A percentile compares a stretch with the other conserved stretches of the same genome.
Evolutionary conservation across 2,888 invertebrate species (phyloP).

Genomic region (Papilio demoleus): DNA sequence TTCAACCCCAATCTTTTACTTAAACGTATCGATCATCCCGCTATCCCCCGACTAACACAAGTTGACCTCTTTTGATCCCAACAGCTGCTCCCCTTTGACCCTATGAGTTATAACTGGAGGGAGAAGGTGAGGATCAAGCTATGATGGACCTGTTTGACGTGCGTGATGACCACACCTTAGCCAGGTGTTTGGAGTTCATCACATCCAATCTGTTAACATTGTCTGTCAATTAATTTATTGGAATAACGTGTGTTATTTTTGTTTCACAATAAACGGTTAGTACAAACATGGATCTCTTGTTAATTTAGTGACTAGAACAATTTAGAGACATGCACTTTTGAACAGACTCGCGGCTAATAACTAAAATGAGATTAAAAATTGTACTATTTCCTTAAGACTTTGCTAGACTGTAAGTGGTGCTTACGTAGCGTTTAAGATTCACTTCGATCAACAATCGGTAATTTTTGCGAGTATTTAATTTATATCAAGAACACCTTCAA

Average conservation of each 20-base stretch:
- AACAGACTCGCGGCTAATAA: too few relatives aligned
- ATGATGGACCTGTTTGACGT: slow-evolving; percentile 21
- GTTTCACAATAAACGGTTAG: slow-evolving; percentile 20
- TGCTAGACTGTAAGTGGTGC: too few relatives aligned
- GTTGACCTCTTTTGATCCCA: slow-evolving; percentile 35
- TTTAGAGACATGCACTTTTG: too few relatives aligned
- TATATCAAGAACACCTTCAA: too few relatives aligned
- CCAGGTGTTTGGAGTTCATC: slow-evolving; percentile 43
- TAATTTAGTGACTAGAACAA: too few relatives aligned
- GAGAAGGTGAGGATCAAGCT: slow-evolving; percentile 13
- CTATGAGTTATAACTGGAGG: not conserved
- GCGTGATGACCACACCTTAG: slow-evolving; percentile 44
- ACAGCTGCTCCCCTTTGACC: slow-evolving; percentile 27
- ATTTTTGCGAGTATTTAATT: too few relatives aligned
- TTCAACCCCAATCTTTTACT: slow-evolving; percentile 42
- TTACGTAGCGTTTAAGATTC: too few relatives aligned
- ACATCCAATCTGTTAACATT: slow-evolving; percentile 44
- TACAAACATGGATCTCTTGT: slow-evolving; percentile 3
- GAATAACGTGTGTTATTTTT: slow-evolving; percentile 25
- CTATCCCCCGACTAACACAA: slow-evolving; percentile 30
- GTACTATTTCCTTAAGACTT: too few relatives aligned
- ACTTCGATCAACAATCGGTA: too few relatives aligned
- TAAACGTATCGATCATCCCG: slow-evolving; percentile 37
- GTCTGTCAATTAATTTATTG: slow-evolving; percentile 41
- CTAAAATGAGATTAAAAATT: too few relatives aligned